Evolutionary conservation across 2,797 vertebrate species (phyloP).

Genomic region (Eremophila alpestris): DNA sequence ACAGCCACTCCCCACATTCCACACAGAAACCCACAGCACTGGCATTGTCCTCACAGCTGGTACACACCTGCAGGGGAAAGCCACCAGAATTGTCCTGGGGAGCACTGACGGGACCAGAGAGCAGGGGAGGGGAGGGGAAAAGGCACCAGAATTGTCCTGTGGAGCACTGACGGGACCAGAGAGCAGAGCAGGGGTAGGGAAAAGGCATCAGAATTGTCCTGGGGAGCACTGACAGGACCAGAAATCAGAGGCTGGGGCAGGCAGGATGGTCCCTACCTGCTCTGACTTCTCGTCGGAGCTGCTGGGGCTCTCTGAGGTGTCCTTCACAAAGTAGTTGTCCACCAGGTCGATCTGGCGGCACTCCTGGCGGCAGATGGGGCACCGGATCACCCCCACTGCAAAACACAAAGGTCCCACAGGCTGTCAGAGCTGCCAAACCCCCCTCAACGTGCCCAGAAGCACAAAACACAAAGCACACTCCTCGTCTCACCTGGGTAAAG

Average conservation of each 20-base stretch:
- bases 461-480: neutral
- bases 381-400: constrained; percentile 92
- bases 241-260: neutral
- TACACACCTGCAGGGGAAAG: constrained; percentile 86
- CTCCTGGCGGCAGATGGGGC: constrained; percentile 93
- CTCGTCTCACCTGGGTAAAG: neutral
- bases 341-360: constrained; percentile 97
- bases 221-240: rapidly evolving
- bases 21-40: constrained; percentile 96
- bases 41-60: constrained; percentile 97
- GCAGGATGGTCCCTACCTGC: constrained; percentile 80
- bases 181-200: rapidly evolving
- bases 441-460: rapidly evolving
- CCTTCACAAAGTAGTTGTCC: constrained; percentile 98
- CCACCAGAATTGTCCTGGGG: neutral
- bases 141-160: neutral
- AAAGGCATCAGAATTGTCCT: neutral
- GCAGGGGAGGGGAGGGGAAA: neutral
- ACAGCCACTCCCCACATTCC: constrained; percentile 97
- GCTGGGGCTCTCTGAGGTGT: constrained; percentile 88
- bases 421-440: rapidly evolving
- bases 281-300: constrained; percentile 91
- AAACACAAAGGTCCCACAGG: neutral
- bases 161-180: neutral
- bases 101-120: rapidly evolving